phyloP scores from a whole-genome alignment of 2,888 invertebrate genomes.

The Sesia bembeciformis region DNA sequence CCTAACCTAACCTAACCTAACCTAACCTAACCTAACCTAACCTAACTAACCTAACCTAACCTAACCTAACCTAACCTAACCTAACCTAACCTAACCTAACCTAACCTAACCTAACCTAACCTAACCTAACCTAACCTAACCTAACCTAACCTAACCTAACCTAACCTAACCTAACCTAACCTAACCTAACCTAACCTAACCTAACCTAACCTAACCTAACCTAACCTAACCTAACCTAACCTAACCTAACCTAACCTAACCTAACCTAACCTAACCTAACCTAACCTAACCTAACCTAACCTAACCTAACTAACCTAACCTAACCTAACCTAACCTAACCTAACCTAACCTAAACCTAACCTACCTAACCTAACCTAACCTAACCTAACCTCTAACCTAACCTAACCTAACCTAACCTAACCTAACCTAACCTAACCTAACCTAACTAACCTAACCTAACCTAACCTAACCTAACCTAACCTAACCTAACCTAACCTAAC shows the following conservation, averaged over 20 bases:
- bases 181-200: background rate
- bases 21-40: no score
- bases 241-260: background rate
- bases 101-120: background rate
- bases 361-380: slow-evolving; percentile 6
- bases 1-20: no score
- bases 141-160: background rate
- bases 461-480: slow-evolving; percentile 1
- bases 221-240: background rate
- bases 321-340: background rate
- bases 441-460: slow-evolving; percentile 6
- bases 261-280: background rate
- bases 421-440: slow-evolving; percentile 9
- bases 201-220: background rate
- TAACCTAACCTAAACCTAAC: slow-evolving; percentile 1
- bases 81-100: background rate
- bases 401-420: slow-evolving; percentile 8
- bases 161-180: background rate
- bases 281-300: background rate
- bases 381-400: slow-evolving; percentile 5
- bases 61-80: background rate
- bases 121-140: background rate
- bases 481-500: slow-evolving; percentile 1
- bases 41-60: background rate
- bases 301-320: background rate